A percentile compares a stretch with the other conserved stretches of the same genome.
phyloP scores from a whole-genome alignment of 2,888 invertebrate genomes.

The Leptogaster cylindrica region DNA sequence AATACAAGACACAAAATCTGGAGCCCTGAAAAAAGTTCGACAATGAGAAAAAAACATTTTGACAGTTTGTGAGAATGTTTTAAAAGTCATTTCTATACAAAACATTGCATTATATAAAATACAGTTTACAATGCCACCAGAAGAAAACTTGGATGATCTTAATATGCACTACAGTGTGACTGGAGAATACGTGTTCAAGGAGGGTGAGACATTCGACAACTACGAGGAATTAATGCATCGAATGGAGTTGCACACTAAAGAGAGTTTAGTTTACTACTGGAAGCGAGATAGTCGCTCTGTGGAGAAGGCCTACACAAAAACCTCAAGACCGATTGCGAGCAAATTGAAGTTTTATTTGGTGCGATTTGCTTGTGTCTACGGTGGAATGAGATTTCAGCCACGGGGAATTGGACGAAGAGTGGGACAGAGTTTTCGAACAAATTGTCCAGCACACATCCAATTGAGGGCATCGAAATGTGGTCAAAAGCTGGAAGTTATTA shows the following conservation, averaged over 20 bases:
- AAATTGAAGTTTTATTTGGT: conserved; percentile 61
- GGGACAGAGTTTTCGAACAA: conserved; percentile 60
- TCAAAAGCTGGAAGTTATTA: conserved; percentile 61
- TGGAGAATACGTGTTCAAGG: conserved; percentile 57
- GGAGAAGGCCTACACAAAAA: conserved; percentile 62
- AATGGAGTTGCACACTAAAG: conserved; percentile 58
- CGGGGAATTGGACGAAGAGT: conserved; percentile 59
- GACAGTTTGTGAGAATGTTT: too few relatives aligned
- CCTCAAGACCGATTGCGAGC: conserved; percentile 59
- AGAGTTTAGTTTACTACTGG: conserved; percentile 62
- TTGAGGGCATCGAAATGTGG: conserved; percentile 62
- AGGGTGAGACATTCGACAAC: conserved; percentile 61
- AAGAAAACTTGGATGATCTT: too few relatives aligned
- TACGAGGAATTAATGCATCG: conserved; percentile 58
- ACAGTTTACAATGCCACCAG: too few relatives aligned
- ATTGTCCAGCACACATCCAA: conserved; percentile 62
- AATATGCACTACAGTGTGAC: too few relatives aligned
- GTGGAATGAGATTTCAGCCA: conserved; percentile 61
- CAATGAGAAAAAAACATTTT: too few relatives aligned
- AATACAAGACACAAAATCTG: too few relatives aligned
- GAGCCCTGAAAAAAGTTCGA: too few relatives aligned
- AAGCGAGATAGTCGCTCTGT: conserved; percentile 62
- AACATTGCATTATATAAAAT: too few relatives aligned
- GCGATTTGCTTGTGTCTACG: conserved; percentile 62
- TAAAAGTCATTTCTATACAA: too few relatives aligned